These are phyloP conservation scores for Patella ulyssiponensis DNA, from an alignment of 2,888 invertebrate genomes.

Conservation along the genomic window DNA sequence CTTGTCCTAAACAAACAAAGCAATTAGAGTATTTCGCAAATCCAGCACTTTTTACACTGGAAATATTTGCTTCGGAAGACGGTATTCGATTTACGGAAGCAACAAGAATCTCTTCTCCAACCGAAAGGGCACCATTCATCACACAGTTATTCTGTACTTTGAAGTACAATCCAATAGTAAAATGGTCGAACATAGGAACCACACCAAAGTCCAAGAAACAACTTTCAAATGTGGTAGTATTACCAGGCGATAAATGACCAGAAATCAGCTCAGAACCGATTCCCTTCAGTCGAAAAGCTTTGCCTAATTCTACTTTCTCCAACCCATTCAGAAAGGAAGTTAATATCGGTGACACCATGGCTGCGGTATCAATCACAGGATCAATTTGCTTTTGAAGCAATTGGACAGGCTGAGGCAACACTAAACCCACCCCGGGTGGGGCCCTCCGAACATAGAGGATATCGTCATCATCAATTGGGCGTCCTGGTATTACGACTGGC, in stretches of 20 bases:
- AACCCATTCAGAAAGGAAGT: neutral
- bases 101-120: neutral
- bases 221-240: too few relatives aligned
- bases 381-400: neutral
- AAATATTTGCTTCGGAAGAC: too few relatives aligned
- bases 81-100: too few relatives aligned
- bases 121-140: neutral
- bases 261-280: neutral
- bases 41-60: too few relatives aligned
- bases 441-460: neutral
- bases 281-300: neutral
- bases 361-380: neutral
- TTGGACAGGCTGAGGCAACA: neutral
- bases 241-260: too few relatives aligned
- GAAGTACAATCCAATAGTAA: too few relatives aligned
- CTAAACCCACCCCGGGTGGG: neutral
- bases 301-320: neutral
- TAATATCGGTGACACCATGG: neutral
- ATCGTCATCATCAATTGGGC: neutral
- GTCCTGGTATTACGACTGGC: neutral
- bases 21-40: too few relatives aligned
- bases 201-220: neutral
- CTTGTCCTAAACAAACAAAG: too few relatives aligned
- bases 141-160: neutral
- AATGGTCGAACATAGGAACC: too few relatives aligned